A percentile compares a stretch with the other conserved stretches of the same genome.
phyloP scores from a whole-genome alignment of 2,113 vertebrate species.

The Sprattus sprattus region DNA sequence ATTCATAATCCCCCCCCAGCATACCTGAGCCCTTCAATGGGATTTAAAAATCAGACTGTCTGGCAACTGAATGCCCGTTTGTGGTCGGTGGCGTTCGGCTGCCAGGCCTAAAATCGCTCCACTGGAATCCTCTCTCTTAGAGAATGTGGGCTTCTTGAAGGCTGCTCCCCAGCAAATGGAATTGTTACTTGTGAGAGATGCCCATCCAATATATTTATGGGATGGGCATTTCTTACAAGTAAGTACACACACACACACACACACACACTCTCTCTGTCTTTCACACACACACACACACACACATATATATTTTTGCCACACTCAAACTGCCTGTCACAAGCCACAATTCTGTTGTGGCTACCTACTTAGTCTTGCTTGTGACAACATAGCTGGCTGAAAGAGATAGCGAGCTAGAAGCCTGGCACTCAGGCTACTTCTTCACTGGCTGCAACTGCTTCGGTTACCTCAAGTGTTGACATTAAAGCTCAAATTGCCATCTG shows the following conservation, averaged over 20 bases:
- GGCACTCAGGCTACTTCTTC: background rate
- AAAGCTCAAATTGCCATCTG: constrained; percentile 11
- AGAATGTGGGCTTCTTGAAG: background rate
- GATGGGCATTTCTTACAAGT: background rate
- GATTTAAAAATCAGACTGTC: background rate
- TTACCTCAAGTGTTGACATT: constrained; percentile 9
- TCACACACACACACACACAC: background rate
- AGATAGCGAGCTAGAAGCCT: background rate
- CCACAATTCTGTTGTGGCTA: background rate
- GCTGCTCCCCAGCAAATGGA: constrained; percentile 8
- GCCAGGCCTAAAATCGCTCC: background rate
- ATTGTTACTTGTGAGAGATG: background rate
- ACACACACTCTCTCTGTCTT: background rate
- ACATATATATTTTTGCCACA: background rate
- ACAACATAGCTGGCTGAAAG: constrained; percentile 1
- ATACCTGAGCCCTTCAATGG: background rate
- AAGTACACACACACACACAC: background rate
- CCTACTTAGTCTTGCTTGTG: constrained; percentile 4
- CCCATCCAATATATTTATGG: constrained; percentile 3
- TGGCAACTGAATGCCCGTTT: background rate
- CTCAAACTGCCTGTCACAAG: background rate
- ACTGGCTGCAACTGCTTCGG: background rate
- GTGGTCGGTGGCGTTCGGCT: background rate
- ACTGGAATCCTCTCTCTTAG: background rate
- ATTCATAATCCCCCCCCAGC: constrained; percentile 6